Conservation (phyloP, 2,888 invertebrate species). For the Enchytraeus crypticus region DNA sequence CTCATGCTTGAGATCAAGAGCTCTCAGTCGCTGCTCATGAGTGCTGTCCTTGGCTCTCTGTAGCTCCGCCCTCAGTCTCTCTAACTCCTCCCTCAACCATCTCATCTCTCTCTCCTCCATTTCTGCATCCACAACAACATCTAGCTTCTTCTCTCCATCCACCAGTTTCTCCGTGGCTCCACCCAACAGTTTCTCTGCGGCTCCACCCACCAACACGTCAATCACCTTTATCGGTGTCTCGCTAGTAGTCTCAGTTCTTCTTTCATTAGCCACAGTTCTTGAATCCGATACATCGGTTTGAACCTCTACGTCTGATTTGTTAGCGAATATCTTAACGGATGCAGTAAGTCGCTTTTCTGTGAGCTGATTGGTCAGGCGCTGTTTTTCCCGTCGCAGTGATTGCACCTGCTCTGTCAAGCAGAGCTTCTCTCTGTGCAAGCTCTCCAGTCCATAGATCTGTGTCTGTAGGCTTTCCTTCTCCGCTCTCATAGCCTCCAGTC, state of each 20-base stretch:
- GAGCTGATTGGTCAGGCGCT: too few relatives aligned
- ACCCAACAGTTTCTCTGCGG: neutral
- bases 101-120: neutral
- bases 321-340: too few relatives aligned
- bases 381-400: too few relatives aligned
- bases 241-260: neutral
- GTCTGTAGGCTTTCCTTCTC: too few relatives aligned
- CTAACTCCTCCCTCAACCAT: neutral
- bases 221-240: neutral
- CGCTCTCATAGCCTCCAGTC: too few relatives aligned
- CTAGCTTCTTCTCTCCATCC: neutral
- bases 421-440: too few relatives aligned
- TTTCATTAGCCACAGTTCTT: neutral
- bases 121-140: neutral
- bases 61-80: conserved; percentile 25
- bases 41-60: conserved; percentile 17
- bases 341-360: too few relatives aligned
- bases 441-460: too few relatives aligned
- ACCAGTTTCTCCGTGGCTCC: neutral
- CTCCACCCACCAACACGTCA: neutral
- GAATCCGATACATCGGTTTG: too few relatives aligned
- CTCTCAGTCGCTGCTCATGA: conserved; percentile 27
- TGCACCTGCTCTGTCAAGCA: too few relatives aligned
- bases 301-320: too few relatives aligned
- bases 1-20: conserved; percentile 29